Conservation (phyloP, 2,797 vertebrate species). For the Lindbergichthys nudifrons region DNA sequence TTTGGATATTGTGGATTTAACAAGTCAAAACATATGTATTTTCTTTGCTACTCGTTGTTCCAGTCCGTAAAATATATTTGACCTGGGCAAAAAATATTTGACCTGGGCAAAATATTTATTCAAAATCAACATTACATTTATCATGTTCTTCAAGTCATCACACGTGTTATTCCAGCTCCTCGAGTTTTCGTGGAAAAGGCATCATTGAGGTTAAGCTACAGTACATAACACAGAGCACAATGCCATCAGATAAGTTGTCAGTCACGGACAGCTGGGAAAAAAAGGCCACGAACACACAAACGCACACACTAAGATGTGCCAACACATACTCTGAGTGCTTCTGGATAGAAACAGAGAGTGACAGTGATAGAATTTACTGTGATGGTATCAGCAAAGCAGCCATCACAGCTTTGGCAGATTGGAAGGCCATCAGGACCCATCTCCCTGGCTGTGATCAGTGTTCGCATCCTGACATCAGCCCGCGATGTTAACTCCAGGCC, state of each 20-base stretch:
- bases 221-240: slow-evolving; percentile 70
- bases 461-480: slow-evolving; percentile 85
- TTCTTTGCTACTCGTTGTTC: background rate
- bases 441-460: slow-evolving; percentile 84
- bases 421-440: slow-evolving; percentile 86
- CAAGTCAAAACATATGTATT: background rate
- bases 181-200: slow-evolving; percentile 51
- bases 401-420: slow-evolving; percentile 84
- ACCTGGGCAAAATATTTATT: no score
- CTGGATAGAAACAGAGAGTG: slow-evolving; percentile 81
- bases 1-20: background rate
- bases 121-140: background rate
- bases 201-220: slow-evolving; percentile 67
- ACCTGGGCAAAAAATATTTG: background rate
- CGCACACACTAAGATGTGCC: slow-evolving; percentile 68
- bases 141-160: slow-evolving; percentile 23
- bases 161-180: slow-evolving; percentile 44
- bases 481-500: slow-evolving; percentile 85
- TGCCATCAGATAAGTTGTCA: slow-evolving; percentile 78
- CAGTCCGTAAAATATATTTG: background rate
- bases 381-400: slow-evolving; percentile 87
- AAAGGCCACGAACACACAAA: slow-evolving; percentile 46
- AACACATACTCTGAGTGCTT: slow-evolving; percentile 80
- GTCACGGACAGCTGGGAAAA: slow-evolving; percentile 68
- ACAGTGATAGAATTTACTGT: slow-evolving; percentile 88